Conservation (phyloP, 2,888 invertebrate species). For the Mystacides longicornis region DNA sequence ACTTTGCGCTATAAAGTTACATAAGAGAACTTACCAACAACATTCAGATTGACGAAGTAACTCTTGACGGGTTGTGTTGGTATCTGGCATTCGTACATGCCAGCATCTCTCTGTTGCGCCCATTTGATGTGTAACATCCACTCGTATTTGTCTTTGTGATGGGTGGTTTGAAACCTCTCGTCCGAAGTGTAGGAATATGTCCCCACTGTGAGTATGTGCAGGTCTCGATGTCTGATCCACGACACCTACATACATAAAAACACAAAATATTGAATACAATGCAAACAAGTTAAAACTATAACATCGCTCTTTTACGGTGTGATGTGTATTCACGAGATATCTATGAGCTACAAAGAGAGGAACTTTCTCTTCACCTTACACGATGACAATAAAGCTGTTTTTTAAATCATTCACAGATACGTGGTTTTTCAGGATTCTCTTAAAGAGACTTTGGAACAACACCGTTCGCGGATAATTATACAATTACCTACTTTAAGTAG, state of each 20-base stretch:
- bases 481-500: too few relatives aligned
- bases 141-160: slow-evolving; percentile 76
- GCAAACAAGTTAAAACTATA: neutral
- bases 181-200: slow-evolving; percentile 86
- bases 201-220: slow-evolving; percentile 84
- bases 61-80: slow-evolving; percentile 85
- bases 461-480: too few relatives aligned
- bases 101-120: slow-evolving; percentile 84
- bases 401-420: neutral
- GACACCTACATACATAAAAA: slow-evolving; percentile 58
- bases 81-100: slow-evolving; percentile 89
- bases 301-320: neutral
- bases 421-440: too few relatives aligned
- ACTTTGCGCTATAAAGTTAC: too few relatives aligned
- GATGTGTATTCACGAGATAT: too few relatives aligned
- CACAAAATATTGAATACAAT: neutral
- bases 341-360: too few relatives aligned
- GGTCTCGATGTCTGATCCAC: slow-evolving; percentile 85
- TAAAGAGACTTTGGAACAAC: too few relatives aligned
- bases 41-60: slow-evolving; percentile 80
- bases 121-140: slow-evolving; percentile 92
- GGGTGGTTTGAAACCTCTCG: slow-evolving; percentile 82
- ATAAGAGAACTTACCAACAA: slow-evolving; percentile 65
- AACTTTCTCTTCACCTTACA: too few relatives aligned
- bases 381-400: neutral